phyloP scores from a whole-genome alignment of 2,888 invertebrate species.

The Pyralis farinalis region DNA sequence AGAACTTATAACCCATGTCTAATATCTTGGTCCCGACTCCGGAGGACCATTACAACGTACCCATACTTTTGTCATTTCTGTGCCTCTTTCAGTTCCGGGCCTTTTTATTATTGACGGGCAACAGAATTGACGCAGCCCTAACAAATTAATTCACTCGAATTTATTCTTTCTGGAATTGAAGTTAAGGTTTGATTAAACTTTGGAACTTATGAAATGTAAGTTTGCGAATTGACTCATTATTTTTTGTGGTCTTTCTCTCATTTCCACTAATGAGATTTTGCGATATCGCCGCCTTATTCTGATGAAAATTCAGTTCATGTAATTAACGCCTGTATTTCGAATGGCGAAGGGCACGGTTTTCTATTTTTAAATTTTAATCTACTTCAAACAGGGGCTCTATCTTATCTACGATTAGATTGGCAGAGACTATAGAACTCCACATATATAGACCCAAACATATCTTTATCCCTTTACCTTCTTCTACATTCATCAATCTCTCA shows the following conservation, averaged over 20 bases:
- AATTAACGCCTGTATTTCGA: conserved; percentile 37
- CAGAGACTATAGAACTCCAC: too few species aligned
- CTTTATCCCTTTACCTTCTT: too few species aligned
- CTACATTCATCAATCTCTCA: too few species aligned
- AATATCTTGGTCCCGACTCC: conserved; percentile 8
- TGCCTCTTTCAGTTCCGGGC: conserved; percentile 5
- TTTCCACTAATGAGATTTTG: conserved; percentile 57
- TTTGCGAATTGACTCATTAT: conserved; percentile 45
- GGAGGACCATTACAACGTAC: conserved; percentile 18
- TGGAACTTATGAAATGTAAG: conserved; percentile 10
- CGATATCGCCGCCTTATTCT: conserved; percentile 38
- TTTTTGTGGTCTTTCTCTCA: conserved; percentile 53
- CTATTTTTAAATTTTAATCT: too few species aligned
- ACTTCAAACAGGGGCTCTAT: too few species aligned
- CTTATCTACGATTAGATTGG: too few species aligned
- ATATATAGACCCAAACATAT: too few species aligned
- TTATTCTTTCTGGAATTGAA: conserved; percentile 8
- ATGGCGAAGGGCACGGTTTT: too few species aligned
- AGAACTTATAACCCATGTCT: conserved; percentile 10
- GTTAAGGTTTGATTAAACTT: not conserved
- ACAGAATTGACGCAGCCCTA: conserved; percentile 13
- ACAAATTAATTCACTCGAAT: conserved; percentile 1
- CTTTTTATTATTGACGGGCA: conserved; percentile 15
- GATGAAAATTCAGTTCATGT: conserved; percentile 38
- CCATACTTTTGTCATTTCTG: not conserved